phyloP scores from a whole-genome alignment of 1,140 invertebrate species.

The Saxidomus purpurata region DNA sequence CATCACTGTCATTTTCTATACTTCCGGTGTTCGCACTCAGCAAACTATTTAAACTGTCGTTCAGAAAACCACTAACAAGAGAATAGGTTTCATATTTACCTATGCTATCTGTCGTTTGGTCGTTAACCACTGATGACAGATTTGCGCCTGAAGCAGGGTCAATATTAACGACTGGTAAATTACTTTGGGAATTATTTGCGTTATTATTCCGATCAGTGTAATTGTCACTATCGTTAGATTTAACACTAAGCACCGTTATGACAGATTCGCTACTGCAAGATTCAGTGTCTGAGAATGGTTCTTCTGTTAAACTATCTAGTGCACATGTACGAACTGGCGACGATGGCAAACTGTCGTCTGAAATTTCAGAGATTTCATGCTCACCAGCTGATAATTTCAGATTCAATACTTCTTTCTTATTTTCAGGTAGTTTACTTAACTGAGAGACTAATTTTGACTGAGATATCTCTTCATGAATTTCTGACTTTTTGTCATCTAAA shows the following conservation, averaged over 20 bases:
- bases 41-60: conserved; percentile 65
- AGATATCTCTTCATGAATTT: not conserved
- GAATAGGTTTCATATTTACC: conserved; percentile 52
- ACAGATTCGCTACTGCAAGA: conserved; percentile 64
- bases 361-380: conserved; percentile 55
- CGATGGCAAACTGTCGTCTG: conserved; percentile 53
- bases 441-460: not conserved
- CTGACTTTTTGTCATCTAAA: not conserved
- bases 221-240: conserved; percentile 62
- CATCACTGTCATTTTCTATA: conserved; percentile 43
- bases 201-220: conserved; percentile 22
- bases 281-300: conserved; percentile 61
- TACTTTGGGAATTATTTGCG: not conserved
- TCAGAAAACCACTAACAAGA: conserved; percentile 60
- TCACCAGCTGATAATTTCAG: conserved; percentile 38
- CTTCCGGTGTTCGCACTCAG: conserved; percentile 50
- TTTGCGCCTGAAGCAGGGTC: conserved; percentile 7
- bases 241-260: conserved; percentile 66
- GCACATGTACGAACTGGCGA: conserved; percentile 65
- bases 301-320: conserved; percentile 58
- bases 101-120: not conserved
- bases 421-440: not conserved
- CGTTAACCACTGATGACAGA: not conserved
- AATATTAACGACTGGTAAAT: conserved; percentile 16
- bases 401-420: conserved; percentile 4